phyloP scores from a whole-genome alignment of 2,888 invertebrate species.

The Philereme transversata region DNA sequence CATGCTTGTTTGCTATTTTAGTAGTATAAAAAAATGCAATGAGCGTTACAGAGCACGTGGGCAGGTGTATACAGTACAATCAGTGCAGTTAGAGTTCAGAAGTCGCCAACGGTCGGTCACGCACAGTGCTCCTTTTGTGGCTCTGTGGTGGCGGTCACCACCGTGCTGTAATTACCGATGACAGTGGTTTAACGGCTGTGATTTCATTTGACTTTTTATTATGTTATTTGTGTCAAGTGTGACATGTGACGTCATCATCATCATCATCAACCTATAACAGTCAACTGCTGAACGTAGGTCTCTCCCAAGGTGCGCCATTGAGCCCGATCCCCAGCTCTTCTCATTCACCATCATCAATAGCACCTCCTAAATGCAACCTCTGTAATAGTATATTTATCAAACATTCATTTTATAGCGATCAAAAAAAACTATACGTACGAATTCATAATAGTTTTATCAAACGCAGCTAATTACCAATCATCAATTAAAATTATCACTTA shows the following conservation, averaged over 20 bases:
- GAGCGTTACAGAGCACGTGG: slow-evolving; percentile 10
- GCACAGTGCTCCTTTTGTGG: slow-evolving; percentile 42
- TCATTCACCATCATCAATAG: too few relatives aligned
- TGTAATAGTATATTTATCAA: too few relatives aligned
- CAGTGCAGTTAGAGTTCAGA: slow-evolving; percentile 45
- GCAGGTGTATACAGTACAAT: slow-evolving; percentile 28
- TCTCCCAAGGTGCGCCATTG: too few relatives aligned
- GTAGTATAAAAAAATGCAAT: too few relatives aligned
- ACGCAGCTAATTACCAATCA: slow-evolving; percentile 1
- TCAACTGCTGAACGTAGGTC: too few relatives aligned
- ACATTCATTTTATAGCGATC: too few relatives aligned
- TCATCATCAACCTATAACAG: too few relatives aligned
- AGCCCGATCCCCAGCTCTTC: too few relatives aligned
- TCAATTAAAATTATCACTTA: slow-evolving; percentile 18
- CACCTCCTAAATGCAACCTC: too few relatives aligned
- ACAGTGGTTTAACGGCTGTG: slow-evolving; percentile 40
- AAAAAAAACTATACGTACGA: slow-evolving; percentile 1
- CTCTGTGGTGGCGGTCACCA: slow-evolving; percentile 15
- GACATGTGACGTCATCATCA: too few relatives aligned
- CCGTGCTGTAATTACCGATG: slow-evolving; percentile 26
- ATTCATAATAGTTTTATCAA: slow-evolving; percentile 4
- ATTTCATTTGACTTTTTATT: slow-evolving; percentile 30
- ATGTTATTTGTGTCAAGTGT: not conserved
- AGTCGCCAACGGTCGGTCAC: slow-evolving; percentile 51
- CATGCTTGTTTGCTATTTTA: too few relatives aligned